Percentiles rank a stretch among this genome's conserved stretches.
These are phyloP conservation scores for Tolmerus cingulatus DNA, from an alignment of 2,888 invertebrate genomes.

Conservation along the genomic window DNA sequence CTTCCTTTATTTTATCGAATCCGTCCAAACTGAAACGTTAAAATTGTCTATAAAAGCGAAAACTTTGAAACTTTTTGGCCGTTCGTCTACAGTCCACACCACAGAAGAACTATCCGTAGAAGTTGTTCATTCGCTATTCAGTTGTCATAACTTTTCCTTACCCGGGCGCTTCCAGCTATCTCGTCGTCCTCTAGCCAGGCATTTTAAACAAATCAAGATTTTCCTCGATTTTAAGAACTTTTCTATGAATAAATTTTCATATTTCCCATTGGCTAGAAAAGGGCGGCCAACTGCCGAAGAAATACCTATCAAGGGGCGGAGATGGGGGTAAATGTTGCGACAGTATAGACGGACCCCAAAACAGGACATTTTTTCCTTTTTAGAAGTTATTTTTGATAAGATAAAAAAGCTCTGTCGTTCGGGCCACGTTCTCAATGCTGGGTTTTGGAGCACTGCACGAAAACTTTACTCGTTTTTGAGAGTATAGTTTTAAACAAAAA, in stretches of 20 bases:
- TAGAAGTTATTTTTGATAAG: constrained; percentile 18
- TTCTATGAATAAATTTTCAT: constrained; percentile 32
- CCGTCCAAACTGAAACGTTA: not conserved
- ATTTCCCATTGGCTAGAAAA: not conserved
- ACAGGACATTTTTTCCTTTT: not conserved
- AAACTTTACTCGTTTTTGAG: not conserved
- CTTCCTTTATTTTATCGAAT: not conserved
- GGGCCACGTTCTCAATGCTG: not conserved
- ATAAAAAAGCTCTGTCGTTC: not conserved
- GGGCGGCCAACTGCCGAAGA: not conserved
- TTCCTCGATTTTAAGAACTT: constrained; percentile 9
- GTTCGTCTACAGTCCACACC: not conserved
- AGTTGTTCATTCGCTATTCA: constrained; percentile 14
- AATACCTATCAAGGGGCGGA: not conserved
- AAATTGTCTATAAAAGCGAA: not conserved
- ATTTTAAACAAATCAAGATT: constrained; percentile 23
- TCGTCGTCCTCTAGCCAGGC: not conserved
- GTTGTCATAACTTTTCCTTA: constrained; percentile 22
- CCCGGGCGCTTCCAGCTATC: not conserved
- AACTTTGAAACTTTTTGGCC: not conserved
- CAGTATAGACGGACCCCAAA: not conserved
- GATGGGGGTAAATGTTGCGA: not conserved
- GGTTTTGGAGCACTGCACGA: not conserved
- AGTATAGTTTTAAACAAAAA: not conserved
- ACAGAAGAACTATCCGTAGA: not conserved